Conservation (phyloP, 2,113 vertebrate species). For the Gasterosteus nipponicus region DNA sequence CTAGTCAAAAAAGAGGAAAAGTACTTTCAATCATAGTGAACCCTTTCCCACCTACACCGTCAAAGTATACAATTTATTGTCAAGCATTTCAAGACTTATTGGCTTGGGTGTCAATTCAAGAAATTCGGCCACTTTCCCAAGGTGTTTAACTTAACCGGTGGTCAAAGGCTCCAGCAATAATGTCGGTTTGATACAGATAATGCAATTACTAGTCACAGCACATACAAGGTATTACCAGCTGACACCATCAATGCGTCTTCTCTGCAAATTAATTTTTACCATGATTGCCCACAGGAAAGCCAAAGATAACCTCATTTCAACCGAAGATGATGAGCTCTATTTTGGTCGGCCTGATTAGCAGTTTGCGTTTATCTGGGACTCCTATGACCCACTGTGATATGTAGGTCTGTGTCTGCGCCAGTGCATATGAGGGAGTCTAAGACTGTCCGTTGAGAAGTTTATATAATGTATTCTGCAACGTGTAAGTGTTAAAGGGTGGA, state of each 20-base stretch:
- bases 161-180: conserved; percentile 21
- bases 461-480: conserved; percentile 40
- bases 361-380: conserved; percentile 67
- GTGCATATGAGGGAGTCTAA: conserved; percentile 3
- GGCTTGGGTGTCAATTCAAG: conserved; percentile 32
- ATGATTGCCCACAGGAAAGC: conserved; percentile 63
- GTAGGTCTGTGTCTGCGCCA: conserved; percentile 34
- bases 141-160: conserved; percentile 29
- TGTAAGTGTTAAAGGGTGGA: conserved; percentile 3
- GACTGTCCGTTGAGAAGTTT: conserved; percentile 37
- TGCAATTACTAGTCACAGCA: conserved; percentile 41
- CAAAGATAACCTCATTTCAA: conserved; percentile 79
- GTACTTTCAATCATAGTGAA: neutral
- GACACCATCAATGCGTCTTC: conserved; percentile 39
- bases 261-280: conserved; percentile 44
- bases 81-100: conserved; percentile 9
- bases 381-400: conserved; percentile 56
- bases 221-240: conserved; percentile 40
- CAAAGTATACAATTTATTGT: too few relatives aligned
- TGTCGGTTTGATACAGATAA: conserved; percentile 44
- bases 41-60: neutral
- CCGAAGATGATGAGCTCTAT: conserved; percentile 75
- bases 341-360: conserved; percentile 76
- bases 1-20: neutral
- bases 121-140: conserved; percentile 22